Percentiles rank a stretch among this genome's conserved stretches.
Conservation (phyloP, 2,113 vertebrate species). For the Lagopus leucura region DNA sequence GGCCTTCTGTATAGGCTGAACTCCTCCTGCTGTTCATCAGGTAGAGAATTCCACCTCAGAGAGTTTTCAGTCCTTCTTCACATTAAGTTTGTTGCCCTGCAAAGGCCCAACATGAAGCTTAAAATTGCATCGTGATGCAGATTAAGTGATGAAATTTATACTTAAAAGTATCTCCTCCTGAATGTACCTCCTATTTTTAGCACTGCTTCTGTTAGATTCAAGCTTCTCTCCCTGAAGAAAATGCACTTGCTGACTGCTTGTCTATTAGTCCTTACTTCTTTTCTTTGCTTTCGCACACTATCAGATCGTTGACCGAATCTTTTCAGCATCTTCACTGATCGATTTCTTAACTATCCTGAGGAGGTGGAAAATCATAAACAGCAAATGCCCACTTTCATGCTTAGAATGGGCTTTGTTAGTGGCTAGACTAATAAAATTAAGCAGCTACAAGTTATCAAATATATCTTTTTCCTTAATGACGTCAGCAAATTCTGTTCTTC, state of each 20-base stretch:
- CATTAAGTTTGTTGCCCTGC: not conserved
- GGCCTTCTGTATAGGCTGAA: not conserved
- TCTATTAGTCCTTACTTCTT: not conserved
- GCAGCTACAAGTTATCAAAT: not conserved
- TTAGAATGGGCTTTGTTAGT: not conserved
- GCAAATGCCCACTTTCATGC: not conserved
- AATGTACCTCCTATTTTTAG: not conserved
- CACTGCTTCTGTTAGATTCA: not conserved
- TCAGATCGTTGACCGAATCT: not conserved
- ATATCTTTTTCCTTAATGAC: not conserved
- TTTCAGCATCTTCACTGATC: not conserved
- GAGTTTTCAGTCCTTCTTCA: not conserved
- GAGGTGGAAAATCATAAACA: not conserved
- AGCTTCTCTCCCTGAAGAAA: not conserved
- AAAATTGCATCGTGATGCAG: not conserved
- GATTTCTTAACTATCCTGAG: not conserved
- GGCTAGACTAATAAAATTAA: not conserved
- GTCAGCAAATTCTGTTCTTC: not conserved
- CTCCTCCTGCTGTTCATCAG: not conserved
- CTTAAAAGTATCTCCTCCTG: not conserved
- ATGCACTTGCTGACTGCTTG: not conserved
- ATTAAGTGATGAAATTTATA: not conserved
- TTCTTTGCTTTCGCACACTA: not conserved
- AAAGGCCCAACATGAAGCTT: fast-evolving
- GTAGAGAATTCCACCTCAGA: not conserved